These are phyloP conservation scores for Phoeniculus purpureus DNA, from an alignment of 2,797 vertebrate genomes.

Conservation along the genomic window DNA sequence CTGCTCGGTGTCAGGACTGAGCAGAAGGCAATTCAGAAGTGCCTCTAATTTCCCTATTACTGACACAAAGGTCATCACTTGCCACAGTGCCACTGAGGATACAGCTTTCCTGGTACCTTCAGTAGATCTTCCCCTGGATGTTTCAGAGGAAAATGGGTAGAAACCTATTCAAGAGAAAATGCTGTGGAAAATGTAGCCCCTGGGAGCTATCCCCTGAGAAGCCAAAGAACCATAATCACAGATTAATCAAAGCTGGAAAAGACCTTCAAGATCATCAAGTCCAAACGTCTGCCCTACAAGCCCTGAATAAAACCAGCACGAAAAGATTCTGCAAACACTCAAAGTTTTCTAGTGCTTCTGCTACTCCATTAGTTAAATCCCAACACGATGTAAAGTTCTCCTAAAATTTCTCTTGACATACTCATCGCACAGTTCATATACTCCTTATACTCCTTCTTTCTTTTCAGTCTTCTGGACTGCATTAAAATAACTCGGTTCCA, in stretches of 20 bases:
- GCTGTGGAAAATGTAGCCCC: not conserved
- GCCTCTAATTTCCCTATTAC: not conserved
- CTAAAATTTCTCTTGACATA: not conserved
- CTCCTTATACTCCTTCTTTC: not conserved
- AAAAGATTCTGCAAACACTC: not conserved
- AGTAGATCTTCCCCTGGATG: not conserved
- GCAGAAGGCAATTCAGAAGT: not conserved
- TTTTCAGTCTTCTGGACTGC: not conserved
- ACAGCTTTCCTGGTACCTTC: not conserved
- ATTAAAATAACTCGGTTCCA: conserved; percentile 2
- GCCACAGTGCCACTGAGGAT: not conserved
- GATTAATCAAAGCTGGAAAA: too few relatives aligned
- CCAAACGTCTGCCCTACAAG: too few relatives aligned
- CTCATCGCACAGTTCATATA: not conserved
- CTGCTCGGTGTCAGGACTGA: not conserved
- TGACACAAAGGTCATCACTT: not conserved
- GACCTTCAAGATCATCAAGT: too few relatives aligned
- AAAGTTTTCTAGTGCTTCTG: not conserved
- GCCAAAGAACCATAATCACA: not conserved
- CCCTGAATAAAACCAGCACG: not conserved
- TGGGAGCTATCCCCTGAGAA: not conserved
- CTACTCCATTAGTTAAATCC: not conserved
- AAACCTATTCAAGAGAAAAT: not conserved
- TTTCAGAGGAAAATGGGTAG: not conserved
- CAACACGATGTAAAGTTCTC: not conserved